Base-by-base conservation (phyloP, 1,140 invertebrate genomes). In the Euura lappo region DNA sequence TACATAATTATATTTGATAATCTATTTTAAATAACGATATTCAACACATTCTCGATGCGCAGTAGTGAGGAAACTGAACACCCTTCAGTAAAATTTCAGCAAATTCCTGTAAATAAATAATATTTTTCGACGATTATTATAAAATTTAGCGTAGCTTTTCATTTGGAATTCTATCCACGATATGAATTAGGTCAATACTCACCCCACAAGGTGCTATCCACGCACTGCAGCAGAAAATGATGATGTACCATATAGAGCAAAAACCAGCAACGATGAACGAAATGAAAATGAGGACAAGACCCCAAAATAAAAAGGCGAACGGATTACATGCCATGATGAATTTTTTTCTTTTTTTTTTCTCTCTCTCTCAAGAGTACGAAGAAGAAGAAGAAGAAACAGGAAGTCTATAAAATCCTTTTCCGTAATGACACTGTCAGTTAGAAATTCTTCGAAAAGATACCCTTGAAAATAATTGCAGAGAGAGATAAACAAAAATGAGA, bases 231-330 rank as follows among this genome's bases (percentile, higher is more conserved):
- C 92, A 91, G 75, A 93, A 90, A 0, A 95, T 74, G 13, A 95
- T 78, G 60, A 96, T 93, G 85, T 95, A 96, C 75, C 92, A 88
- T 64, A 90, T 89, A 2, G 94, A 93, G 84, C 93, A 94, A 75
- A 96, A 88, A 60, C 90, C 90, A 10, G 93, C 94, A 44, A 95
- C 86, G 83, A 92, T 92, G 81, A 94, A 93, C 8, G 90, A 90
- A 69, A 95, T 83, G 72, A 95, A 90, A 76, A 95, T 90, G n/a
- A 96, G 88, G 71, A 96, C 90, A 6, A 96, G 78, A 1, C 95
- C 88, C 94, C 94, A 96, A 72, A 96, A 88, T 46, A 96, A 88
- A 65, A 91, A 92, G 89, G 91, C 93, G 8, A 93, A 51, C 46
- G 87, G 83, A 84, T 90, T 90, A n/a, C 71, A 75, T 6, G 43